Conservation (phyloP, 2,888 invertebrate genomes). For the Pristionchus arcanus region DNA sequence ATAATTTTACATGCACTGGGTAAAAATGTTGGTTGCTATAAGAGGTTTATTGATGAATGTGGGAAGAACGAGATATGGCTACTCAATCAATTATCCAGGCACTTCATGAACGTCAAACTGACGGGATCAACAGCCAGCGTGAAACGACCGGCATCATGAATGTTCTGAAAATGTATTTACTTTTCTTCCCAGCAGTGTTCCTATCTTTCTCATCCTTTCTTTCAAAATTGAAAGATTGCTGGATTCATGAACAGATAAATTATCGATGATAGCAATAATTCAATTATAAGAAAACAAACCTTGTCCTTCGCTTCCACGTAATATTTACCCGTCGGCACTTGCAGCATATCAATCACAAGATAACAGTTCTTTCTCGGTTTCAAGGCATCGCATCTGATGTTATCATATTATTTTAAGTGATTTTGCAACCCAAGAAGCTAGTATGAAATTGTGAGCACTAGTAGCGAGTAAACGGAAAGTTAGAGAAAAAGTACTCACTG, state of each 20-base stretch:
- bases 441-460: no score
- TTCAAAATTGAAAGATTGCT: no score
- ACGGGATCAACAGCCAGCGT: neutral
- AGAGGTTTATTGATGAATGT: no score
- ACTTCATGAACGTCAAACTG: neutral
- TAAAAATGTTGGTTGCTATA: no score
- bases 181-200: no score
- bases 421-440: neutral
- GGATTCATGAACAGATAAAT: no score
- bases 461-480: no score
- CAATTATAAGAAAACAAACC: no score
- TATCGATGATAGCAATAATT: neutral
- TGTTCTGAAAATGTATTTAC: no score
- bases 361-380: neutral
- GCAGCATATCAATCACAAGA: neutral
- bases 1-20: no score
- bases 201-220: no score
- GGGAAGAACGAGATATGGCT: no score
- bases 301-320: neutral
- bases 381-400: neutral
- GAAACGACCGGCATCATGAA: neutral
- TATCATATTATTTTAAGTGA: neutral
- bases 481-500: neutral
- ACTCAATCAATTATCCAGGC: neutral
- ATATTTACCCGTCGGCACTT: neutral